These are phyloP conservation scores for Orthonyx spaldingii DNA, from an alignment of 2,113 vertebrate species.

Conservation along the genomic window DNA sequence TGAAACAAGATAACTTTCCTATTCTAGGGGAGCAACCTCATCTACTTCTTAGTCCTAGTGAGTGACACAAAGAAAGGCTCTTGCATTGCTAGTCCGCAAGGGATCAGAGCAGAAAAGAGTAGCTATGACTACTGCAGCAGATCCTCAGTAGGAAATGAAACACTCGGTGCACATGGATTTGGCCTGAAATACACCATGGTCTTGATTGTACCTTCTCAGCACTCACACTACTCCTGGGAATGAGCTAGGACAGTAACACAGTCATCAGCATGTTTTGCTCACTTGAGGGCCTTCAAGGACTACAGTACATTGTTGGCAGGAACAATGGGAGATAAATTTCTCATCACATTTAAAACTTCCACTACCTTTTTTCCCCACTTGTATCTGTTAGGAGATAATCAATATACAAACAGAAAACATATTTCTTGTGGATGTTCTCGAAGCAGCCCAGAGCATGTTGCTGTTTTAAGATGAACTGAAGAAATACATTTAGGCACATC, in stretches of 20 bases:
- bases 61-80: neutral
- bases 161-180: neutral
- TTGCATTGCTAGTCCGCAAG: neutral
- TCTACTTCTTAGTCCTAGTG: neutral
- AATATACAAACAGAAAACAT: neutral
- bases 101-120: neutral
- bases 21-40: neutral
- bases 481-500: neutral
- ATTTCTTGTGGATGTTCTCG: neutral
- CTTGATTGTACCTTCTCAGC: neutral
- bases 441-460: neutral
- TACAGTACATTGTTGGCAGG: neutral
- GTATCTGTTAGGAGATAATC: neutral
- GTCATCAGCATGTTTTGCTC: neutral
- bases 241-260: neutral
- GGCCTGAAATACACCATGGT: neutral
- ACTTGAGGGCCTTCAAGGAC: neutral
- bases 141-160: neutral
- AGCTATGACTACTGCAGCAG: neutral
- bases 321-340: neutral
- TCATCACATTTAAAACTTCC: neutral
- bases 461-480: neutral
- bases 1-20: neutral
- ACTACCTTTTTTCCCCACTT: neutral
- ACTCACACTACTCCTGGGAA: neutral